Conservation (phyloP, 1,140 invertebrate species). For the Drosophila nikananu region DNA sequence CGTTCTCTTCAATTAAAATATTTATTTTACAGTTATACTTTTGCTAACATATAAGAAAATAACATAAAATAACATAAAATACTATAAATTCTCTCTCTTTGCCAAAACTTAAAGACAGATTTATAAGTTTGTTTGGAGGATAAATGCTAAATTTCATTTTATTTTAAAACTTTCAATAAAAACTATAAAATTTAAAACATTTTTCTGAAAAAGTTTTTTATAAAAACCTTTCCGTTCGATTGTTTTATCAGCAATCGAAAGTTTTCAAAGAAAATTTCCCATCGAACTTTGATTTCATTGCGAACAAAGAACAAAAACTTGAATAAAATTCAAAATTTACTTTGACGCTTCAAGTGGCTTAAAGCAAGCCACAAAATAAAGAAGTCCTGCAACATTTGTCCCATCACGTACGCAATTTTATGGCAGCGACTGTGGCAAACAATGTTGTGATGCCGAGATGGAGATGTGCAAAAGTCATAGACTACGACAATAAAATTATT, state of each 20-base stretch:
- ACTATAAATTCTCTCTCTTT: too few relatives aligned
- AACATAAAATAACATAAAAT: too few relatives aligned
- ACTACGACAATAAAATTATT: constrained; percentile 81
- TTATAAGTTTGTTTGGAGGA: too few relatives aligned
- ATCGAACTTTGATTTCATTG: constrained; percentile 17
- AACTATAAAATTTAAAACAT: neutral
- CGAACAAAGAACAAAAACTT: neutral
- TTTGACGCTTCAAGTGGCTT: constrained; percentile 1
- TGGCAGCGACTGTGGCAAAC: constrained; percentile 73
- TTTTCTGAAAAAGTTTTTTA: too few relatives aligned
- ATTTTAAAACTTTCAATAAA: too few relatives aligned
- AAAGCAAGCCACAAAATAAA: constrained; percentile 13
- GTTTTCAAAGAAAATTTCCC: constrained; percentile 1
- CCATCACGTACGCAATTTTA: constrained; percentile 75
- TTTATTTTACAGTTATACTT: neutral
- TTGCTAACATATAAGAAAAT: too few relatives aligned
- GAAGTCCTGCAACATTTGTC: constrained; percentile 30
- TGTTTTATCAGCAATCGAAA: constrained; percentile 20
- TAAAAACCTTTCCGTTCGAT: neutral
- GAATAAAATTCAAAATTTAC: constrained; percentile 12
- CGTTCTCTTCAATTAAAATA: too few relatives aligned
- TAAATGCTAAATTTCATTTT: too few relatives aligned
- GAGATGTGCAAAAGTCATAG: constrained; percentile 50
- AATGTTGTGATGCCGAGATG: constrained; percentile 62
- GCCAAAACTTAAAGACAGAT: too few relatives aligned